Evolutionary conservation across 2,113 vertebrate species (phyloP), one percentile per base, ranked within the genome.

Genomic region (Datnioides undecimradiatus): DNA sequence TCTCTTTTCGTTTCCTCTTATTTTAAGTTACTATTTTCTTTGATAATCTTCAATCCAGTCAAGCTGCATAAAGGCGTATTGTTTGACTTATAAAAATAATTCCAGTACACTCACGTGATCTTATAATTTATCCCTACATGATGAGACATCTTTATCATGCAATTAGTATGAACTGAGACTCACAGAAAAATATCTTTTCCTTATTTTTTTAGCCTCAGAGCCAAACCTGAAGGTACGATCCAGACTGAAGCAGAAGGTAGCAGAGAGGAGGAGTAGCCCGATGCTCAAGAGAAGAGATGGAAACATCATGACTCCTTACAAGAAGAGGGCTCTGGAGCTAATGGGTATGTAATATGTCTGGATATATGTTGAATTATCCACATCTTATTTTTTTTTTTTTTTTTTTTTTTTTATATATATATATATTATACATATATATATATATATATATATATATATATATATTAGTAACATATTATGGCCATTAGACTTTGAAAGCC

Each of bases 161-260:
- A 55, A 27, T 55, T 5, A 43, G 3, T 69, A 12, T 73, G 49
- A 78, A 25, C 13, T 62, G 10, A 77, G n/a, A 57, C 58, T 52
- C 34, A 62, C 17, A 40, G 25, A 33, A 51, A 57, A 69, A 78
- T 51, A 17, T 79, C 6, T 78, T 1, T 91, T 69, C 89, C 51
- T 93, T 86, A 3, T 66, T 91, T 88, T 46, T 94, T 67, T 92
- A 99, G 98, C 98, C 74, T 99, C 98, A 29, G 98, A 99, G 95
- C 98, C 98, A 48, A 99, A 99, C 93, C 94, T 99, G 94, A 99
- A 99, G 94, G 96, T 99, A 89, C 97, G 98, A 77, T 99, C 98
- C 87, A 95, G 98, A 86, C 97, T 99, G 96, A 99, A 99, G 95
- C 98, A 99, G 90, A 99, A 99, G 89, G 98, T 99, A 85, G 96